These are phyloP conservation scores for Mnemiopsis leidyi DNA, from an alignment of 37 sponge, comb jelly and placozoan species.

Conservation along the genomic window DNA sequence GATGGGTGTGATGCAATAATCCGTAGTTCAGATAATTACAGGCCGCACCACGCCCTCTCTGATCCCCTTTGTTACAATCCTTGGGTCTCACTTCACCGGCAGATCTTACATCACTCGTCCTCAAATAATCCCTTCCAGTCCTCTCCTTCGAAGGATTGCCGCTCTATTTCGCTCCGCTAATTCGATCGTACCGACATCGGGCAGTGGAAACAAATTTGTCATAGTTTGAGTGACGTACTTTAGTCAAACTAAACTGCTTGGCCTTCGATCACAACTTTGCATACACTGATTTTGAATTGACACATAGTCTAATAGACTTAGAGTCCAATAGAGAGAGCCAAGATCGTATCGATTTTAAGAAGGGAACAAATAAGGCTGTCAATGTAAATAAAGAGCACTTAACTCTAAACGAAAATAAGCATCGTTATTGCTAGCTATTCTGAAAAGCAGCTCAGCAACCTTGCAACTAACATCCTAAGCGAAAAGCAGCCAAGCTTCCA, in stretches of 20 bases:
- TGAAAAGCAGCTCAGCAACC: too few species aligned
- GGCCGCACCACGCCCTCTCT: neutral
- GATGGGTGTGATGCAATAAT: constrained; percentile 4
- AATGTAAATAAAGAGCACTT: too few species aligned
- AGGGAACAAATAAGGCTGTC: too few species aligned
- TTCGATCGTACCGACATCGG: neutral
- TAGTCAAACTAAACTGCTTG: neutral
- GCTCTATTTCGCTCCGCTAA: neutral
- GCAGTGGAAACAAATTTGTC: neutral
- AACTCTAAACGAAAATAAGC: too few species aligned
- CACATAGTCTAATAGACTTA: too few species aligned
- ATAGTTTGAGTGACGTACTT: neutral
- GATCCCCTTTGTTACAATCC: neutral
- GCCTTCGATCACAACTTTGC: too few species aligned
- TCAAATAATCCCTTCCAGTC: neutral
- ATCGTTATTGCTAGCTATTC: too few species aligned
- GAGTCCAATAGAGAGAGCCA: too few species aligned
- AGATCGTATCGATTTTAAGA: too few species aligned
- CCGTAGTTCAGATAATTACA: neutral
- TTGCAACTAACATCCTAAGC: too few species aligned
- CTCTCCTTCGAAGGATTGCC: neutral
- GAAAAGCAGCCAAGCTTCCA: too few species aligned
- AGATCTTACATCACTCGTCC: neutral
- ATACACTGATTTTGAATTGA: too few species aligned
- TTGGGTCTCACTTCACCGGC: neutral